Conservation (phyloP, 2,113 vertebrate species). For the Astur gentilis region DNA sequence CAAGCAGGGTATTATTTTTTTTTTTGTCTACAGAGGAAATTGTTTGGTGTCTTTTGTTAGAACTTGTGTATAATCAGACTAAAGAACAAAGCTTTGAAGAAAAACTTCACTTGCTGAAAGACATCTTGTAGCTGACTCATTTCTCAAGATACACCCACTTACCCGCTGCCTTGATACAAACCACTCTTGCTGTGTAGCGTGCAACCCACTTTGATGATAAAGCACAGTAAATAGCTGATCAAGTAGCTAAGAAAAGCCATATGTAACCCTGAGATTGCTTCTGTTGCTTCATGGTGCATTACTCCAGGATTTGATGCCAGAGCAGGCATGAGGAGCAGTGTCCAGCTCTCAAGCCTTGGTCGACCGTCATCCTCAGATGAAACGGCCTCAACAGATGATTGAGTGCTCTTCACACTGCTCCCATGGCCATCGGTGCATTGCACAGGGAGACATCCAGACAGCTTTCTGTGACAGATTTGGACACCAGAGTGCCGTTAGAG, state of each 20-base stretch:
- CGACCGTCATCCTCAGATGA: background rate
- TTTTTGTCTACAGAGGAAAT: background rate
- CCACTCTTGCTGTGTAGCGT: accelerated
- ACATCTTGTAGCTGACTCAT: background rate
- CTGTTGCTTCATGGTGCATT: background rate
- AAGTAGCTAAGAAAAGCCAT: background rate
- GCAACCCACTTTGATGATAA: background rate
- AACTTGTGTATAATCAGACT: background rate
- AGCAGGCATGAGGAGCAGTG: background rate
- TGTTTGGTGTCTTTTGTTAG: background rate
- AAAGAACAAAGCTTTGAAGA: background rate
- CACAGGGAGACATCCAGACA: background rate
- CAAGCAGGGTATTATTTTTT: background rate
- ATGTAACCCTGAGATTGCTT: background rate
- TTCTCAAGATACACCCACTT: background rate
- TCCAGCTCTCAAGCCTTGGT: background rate
- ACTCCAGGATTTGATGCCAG: background rate
- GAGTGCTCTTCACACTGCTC: background rate
- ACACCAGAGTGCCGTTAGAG: background rate
- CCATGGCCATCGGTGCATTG: accelerated
- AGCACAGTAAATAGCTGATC: background rate
- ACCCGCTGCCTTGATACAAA: background rate
- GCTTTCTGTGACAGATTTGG: background rate
- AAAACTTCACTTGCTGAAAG: background rate
- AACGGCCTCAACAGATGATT: background rate